Evolutionary conservation across 2,888 invertebrate genomes (phyloP).

Genomic region (Dyspetes luteomarginatus): DNA sequence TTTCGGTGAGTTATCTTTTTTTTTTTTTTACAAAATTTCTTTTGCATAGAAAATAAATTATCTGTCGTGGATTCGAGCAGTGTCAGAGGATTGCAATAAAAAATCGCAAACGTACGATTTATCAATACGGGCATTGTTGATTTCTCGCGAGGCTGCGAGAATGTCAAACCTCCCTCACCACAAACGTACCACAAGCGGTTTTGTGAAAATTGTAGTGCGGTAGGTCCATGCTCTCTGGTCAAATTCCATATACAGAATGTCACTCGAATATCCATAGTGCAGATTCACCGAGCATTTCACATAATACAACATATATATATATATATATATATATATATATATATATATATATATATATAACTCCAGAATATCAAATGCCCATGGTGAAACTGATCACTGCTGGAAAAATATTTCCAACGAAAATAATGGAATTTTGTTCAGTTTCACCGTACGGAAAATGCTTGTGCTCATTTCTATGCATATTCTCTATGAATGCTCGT

Average conservation of each 20-base stretch:
- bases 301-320: not conserved
- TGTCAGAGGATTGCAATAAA: not conserved
- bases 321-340: not conserved
- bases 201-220: slow-evolving; percentile 39
- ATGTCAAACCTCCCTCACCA: slow-evolving; percentile 9
- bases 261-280: not conserved
- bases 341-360: not conserved
- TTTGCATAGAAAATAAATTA: not conserved
- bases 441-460: slow-evolving; percentile 56
- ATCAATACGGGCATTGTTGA: not conserved
- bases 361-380: not conserved
- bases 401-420: not conserved
- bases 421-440: not conserved
- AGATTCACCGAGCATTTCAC: slow-evolving; percentile 11
- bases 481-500: slow-evolving; percentile 19
- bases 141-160: not conserved
- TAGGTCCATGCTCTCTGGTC: slow-evolving; percentile 7
- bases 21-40: not conserved
- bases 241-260: slow-evolving; percentile 21
- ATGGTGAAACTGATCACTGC: slow-evolving; percentile 9
- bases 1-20: no score
- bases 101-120: slow-evolving; percentile 10
- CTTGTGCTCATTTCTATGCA: slow-evolving; percentile 59
- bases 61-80: not conserved
- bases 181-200: slow-evolving; percentile 30